Evolutionary conservation across 2,797 vertebrate species (phyloP).

Genomic region (Vipera latastei): DNA sequence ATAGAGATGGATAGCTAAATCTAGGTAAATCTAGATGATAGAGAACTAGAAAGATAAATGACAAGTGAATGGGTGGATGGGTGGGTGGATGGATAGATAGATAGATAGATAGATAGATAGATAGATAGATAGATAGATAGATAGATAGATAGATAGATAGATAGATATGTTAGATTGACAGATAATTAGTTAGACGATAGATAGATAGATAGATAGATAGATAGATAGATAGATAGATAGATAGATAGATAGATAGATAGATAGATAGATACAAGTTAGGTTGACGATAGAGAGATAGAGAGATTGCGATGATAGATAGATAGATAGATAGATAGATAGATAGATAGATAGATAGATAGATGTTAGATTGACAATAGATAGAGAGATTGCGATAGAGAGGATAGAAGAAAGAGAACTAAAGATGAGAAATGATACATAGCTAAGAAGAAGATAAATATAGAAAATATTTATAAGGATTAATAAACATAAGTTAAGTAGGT

Average conservation of each 20-base stretch:
- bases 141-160: too few relatives aligned
- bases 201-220: neutral
- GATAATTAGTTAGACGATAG: too few relatives aligned
- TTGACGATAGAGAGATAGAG: too few relatives aligned
- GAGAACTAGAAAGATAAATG: neutral
- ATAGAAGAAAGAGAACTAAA: neutral
- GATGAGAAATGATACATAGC: neutral
- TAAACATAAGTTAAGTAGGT: neutral
- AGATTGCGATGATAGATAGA: too few relatives aligned
- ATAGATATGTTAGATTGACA: too few relatives aligned
- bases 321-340: neutral
- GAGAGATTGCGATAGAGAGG: too few relatives aligned
- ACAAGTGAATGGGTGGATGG: neutral
- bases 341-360: too few relatives aligned
- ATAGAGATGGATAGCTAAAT: neutral
- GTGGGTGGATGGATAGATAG: neutral
- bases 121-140: too few relatives aligned
- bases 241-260: too few relatives aligned
- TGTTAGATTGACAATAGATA: too few relatives aligned
- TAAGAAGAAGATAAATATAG: neutral
- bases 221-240: too few relatives aligned
- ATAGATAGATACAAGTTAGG: too few relatives aligned
- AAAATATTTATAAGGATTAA: neutral
- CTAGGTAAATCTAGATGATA: neutral
- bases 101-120: neutral